Conservation (phyloP, 2,113 vertebrate genomes). For the Regulus satrapa region DNA sequence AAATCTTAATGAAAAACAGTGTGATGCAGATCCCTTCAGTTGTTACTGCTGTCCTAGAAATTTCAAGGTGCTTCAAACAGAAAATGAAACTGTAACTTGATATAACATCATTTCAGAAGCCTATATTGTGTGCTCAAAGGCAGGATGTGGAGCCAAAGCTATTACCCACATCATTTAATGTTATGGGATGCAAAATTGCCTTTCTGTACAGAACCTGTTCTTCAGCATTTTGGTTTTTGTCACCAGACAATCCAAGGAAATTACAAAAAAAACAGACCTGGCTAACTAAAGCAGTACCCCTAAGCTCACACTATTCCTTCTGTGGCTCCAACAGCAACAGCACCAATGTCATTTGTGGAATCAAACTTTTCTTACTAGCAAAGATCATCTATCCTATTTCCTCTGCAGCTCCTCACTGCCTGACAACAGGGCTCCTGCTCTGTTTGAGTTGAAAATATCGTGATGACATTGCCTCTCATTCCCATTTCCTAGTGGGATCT, state of each 20-base stretch:
- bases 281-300: background rate
- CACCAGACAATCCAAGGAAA: background rate
- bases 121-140: background rate
- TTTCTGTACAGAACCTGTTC: background rate
- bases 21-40: background rate
- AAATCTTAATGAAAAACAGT: background rate
- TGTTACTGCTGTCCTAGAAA: background rate
- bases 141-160: background rate
- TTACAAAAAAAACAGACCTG: background rate
- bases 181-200: background rate
- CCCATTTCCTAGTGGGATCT: background rate
- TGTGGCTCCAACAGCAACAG: background rate
- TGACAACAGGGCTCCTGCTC: background rate
- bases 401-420: background rate
- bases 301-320: background rate
- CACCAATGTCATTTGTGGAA: background rate
- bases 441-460: background rate
- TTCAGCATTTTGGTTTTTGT: background rate
- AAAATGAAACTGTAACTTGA: conserved; percentile 19
- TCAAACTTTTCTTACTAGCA: background rate
- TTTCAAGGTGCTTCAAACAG: background rate
- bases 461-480: background rate
- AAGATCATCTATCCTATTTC: background rate
- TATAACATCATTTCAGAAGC: background rate
- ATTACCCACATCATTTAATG: background rate